phyloP scores from a whole-genome alignment of 1,140 invertebrate genomes.

The Harpegnathos saltator region DNA sequence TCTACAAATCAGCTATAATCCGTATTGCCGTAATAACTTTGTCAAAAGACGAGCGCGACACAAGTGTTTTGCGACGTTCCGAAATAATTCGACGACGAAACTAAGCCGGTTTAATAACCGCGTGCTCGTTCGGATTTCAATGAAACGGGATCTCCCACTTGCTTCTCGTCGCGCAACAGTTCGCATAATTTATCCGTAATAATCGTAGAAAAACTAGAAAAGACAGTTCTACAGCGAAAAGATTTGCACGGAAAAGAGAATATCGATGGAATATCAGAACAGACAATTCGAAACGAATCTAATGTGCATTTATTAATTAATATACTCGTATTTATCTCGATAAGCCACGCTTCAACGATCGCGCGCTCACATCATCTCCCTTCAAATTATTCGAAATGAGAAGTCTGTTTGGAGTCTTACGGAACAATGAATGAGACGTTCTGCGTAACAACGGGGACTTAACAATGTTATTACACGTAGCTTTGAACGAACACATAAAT shows the following conservation, averaged over 20 bases:
- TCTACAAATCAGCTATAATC: conserved; percentile 25
- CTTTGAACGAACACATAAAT: conserved; percentile 25
- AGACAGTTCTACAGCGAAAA: conserved; percentile 33
- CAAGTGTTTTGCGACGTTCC: conserved; percentile 35
- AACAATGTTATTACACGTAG: conserved; percentile 29
- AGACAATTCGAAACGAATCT: background rate
- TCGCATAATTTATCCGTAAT: background rate
- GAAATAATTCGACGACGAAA: conserved; percentile 43
- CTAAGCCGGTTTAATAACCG: conserved; percentile 8
- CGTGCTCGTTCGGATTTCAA: conserved; percentile 40
- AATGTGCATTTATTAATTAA: conserved; percentile 16
- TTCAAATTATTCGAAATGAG: conserved; percentile 20
- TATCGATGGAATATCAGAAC: conserved; percentile 29
- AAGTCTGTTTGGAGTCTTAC: conserved; percentile 2
- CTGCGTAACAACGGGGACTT: conserved; percentile 21
- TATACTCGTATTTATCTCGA: conserved; percentile 22
- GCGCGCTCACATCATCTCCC: background rate
- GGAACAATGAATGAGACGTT: background rate
- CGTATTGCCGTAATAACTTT: background rate
- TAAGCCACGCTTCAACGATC: conserved; percentile 49
- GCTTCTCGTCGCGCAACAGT: conserved; percentile 3
- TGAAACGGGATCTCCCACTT: background rate
- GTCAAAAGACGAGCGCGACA: background rate
- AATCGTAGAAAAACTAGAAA: conserved; percentile 51
- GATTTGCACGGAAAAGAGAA: conserved; percentile 28